phyloP scores from a whole-genome alignment of 1,140 invertebrate species.

The Triops longicaudatus region DNA sequence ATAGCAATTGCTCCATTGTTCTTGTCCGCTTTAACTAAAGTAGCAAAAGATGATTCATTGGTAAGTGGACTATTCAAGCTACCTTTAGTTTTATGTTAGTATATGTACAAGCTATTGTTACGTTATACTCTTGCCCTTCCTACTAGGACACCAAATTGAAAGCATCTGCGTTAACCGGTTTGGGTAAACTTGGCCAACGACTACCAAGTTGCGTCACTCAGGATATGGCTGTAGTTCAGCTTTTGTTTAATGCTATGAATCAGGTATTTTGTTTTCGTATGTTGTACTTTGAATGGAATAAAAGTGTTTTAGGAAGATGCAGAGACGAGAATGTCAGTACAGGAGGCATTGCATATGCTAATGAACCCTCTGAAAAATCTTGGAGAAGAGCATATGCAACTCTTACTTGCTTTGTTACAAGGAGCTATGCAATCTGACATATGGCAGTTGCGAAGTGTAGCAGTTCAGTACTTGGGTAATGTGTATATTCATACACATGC shows the following conservation, averaged over 20 bases:
- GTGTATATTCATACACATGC: slow-evolving; percentile 73
- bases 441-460: slow-evolving; percentile 54
- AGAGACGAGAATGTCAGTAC: slow-evolving; percentile 55
- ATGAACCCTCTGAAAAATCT: slow-evolving; percentile 53
- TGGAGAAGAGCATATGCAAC: slow-evolving; percentile 38
- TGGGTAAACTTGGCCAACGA: slow-evolving; percentile 60
- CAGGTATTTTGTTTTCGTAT: slow-evolving; percentile 38
- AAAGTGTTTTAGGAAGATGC: slow-evolving; percentile 42
- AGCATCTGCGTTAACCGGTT: slow-evolving; percentile 62
- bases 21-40: slow-evolving; percentile 58
- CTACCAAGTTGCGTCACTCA: slow-evolving; percentile 60
- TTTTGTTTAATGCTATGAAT: slow-evolving; percentile 55
- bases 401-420: slow-evolving; percentile 49
- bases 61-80: slow-evolving; percentile 36
- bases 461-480: slow-evolving; percentile 68
- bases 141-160: slow-evolving; percentile 46
- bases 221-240: slow-evolving; percentile 53
- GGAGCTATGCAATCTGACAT: slow-evolving; percentile 40
- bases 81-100: background rate
- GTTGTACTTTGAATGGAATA: background rate
- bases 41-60: slow-evolving; percentile 50
- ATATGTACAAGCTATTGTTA: background rate
- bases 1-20: slow-evolving; percentile 54
- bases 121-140: background rate
- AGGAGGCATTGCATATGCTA: slow-evolving; percentile 61